Conservation (phyloP, 1,140 invertebrate genomes). For the Drosophila subpulchrella region DNA sequence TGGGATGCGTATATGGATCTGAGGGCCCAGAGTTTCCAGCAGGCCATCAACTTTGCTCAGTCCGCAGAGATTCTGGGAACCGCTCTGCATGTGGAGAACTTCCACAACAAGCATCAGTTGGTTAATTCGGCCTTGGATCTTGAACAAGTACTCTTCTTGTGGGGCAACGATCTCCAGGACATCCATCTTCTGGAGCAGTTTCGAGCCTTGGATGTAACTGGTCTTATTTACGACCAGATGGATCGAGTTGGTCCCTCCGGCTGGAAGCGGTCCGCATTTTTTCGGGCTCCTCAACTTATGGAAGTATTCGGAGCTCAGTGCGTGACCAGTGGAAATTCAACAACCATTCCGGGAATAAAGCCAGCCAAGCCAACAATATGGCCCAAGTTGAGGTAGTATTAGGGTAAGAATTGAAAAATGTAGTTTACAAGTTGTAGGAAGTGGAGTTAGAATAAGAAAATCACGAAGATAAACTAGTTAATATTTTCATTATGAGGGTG, state of each 20-base stretch:
- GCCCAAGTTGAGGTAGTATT: constrained; percentile 60
- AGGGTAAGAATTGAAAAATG: neutral
- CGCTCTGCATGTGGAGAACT: constrained; percentile 94
- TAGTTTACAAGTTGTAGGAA: neutral
- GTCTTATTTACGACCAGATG: constrained; percentile 96
- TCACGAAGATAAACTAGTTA: too few relatives aligned
- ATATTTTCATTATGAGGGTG: too few relatives aligned
- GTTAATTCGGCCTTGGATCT: constrained; percentile 90
- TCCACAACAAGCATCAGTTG: constrained; percentile 89
- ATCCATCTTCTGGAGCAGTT: constrained; percentile 92
- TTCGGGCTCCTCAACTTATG: constrained; percentile 57
- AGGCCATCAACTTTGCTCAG: constrained; percentile 92
- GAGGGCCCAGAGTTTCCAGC: constrained; percentile 89
- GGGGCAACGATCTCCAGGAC: constrained; percentile 97
- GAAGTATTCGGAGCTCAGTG: constrained; percentile 71
- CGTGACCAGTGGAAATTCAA: constrained; percentile 69
- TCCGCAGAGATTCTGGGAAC: constrained; percentile 93
- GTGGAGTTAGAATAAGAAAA: too few relatives aligned
- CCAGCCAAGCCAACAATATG: constrained; percentile 69
- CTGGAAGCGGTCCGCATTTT: constrained; percentile 70
- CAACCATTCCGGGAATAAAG: constrained; percentile 55
- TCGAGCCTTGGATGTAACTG: constrained; percentile 93
- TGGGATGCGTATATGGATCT: constrained; percentile 94
- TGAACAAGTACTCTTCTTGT: constrained; percentile 94
- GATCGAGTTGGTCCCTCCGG: constrained; percentile 84